phyloP scores from a whole-genome alignment of 1,140 invertebrate species.

The Drosophila seguyi region DNA sequence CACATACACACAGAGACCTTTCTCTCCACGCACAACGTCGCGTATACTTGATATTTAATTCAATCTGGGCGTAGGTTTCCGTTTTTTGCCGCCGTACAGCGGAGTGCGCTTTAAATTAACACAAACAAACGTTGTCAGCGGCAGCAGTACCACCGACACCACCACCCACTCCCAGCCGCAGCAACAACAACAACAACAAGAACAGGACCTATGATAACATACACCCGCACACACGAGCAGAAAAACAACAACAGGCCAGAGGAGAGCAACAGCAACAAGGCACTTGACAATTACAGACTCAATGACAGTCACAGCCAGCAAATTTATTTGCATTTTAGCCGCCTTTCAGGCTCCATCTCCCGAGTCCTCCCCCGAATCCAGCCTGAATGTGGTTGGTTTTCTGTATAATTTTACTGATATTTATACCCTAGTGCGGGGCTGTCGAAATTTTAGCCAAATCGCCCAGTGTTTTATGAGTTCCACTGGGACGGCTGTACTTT shows the following conservation, averaged over 20 bases:
- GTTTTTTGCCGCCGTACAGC: constrained; percentile 56
- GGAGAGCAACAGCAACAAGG: constrained; percentile 55
- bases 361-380: constrained; percentile 7
- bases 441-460: constrained; percentile 11
- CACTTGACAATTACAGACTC: constrained; percentile 80
- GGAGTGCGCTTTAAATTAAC: constrained; percentile 77
- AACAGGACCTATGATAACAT: constrained; percentile 14
- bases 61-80: constrained; percentile 72
- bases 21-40: constrained; percentile 44
- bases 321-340: constrained; percentile 79
- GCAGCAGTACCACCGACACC: constrained; percentile 41
- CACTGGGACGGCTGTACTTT: not conserved
- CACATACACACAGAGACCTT: constrained; percentile 2
- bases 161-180: constrained; percentile 14
- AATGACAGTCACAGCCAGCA: constrained; percentile 78
- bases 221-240: constrained; percentile 28
- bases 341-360: constrained; percentile 35
- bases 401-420: constrained; percentile 26
- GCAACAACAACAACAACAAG: constrained; percentile 27
- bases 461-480: not conserved
- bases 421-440: constrained; percentile 24
- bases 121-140: constrained; percentile 76
- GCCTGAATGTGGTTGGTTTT: not conserved
- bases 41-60: constrained; percentile 80
- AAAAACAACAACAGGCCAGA: constrained; percentile 42